Evolutionary conservation across 2,113 vertebrate species (phyloP).

Genomic region (Thomomys bottae): DNA sequence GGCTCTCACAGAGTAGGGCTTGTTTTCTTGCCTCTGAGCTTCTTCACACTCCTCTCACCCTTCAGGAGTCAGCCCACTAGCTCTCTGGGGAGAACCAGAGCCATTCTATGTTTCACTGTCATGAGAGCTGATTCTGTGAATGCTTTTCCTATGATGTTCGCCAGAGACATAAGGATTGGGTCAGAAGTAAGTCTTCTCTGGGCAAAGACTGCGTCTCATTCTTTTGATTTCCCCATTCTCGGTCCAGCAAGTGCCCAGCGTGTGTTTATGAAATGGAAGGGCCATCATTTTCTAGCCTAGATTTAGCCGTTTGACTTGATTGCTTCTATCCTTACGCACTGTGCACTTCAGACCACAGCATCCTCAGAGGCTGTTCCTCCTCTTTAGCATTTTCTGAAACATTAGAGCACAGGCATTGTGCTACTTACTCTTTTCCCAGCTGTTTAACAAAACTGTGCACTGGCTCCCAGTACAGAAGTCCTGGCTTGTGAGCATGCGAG

Average conservation of each 20-base stretch:
- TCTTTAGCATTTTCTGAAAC: not conserved
- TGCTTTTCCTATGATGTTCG: not conserved
- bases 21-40: not conserved
- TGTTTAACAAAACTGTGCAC: not conserved
- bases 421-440: not conserved
- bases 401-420: not conserved
- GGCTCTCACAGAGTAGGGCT: not conserved
- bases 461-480: not conserved
- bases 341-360: not conserved
- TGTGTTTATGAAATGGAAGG: not conserved
- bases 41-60: not conserved
- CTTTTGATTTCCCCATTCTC: fast-evolving
- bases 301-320: not conserved
- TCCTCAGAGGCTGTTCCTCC: not conserved
- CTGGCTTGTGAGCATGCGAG: not conserved
- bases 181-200: too few species aligned
- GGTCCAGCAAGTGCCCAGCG: not conserved
- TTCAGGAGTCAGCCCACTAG: too few species aligned
- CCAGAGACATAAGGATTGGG: not conserved
- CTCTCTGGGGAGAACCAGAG: not conserved
- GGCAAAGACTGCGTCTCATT: not conserved
- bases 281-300: not conserved
- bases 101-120: not conserved
- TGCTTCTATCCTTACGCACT: not conserved
- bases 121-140: not conserved